Evolutionary conservation across 2,888 invertebrate species (phyloP).

Genomic region (Didymodactylos carnosus): DNA sequence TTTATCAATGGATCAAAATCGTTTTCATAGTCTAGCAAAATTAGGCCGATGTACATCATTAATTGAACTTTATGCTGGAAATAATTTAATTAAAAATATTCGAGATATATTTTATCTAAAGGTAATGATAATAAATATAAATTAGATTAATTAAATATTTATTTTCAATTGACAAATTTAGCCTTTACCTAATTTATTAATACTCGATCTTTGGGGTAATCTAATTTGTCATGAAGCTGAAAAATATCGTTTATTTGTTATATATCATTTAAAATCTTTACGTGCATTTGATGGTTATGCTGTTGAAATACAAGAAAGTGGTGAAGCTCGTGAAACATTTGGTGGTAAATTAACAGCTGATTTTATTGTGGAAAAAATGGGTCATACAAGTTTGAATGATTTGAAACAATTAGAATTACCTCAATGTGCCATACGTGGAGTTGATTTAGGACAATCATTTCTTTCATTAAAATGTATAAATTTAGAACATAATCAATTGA

Average conservation of each 20-base stretch:
- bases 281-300: conserved; percentile 30
- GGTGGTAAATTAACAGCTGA: conserved; percentile 33
- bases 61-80: conserved; percentile 31
- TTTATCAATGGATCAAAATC: conserved; percentile 29
- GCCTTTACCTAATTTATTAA: conserved; percentile 25
- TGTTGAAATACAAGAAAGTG: conserved; percentile 5
- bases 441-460: conserved; percentile 25
- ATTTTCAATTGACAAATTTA: conserved; percentile 9
- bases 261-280: conserved; percentile 31
- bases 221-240: conserved; percentile 26
- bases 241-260: conserved; percentile 32
- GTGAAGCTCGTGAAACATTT: conserved; percentile 28
- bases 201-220: conserved; percentile 32
- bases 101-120: conserved; percentile 31
- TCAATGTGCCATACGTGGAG: conserved; percentile 25
- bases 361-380: conserved; percentile 31
- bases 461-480: conserved; percentile 20
- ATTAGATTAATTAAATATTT: neutral
- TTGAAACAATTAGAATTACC: conserved; percentile 31
- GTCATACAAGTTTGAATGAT: conserved; percentile 22
- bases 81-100: conserved; percentile 27
- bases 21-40: conserved; percentile 23
- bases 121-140: conserved; percentile 21
- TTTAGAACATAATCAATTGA: conserved; percentile 33
- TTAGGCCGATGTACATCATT: conserved; percentile 23